A percentile compares a stretch with the other conserved stretches of the same genome.
Conservation (phyloP, 2,888 invertebrate genomes). For the Thereva unica region DNA sequence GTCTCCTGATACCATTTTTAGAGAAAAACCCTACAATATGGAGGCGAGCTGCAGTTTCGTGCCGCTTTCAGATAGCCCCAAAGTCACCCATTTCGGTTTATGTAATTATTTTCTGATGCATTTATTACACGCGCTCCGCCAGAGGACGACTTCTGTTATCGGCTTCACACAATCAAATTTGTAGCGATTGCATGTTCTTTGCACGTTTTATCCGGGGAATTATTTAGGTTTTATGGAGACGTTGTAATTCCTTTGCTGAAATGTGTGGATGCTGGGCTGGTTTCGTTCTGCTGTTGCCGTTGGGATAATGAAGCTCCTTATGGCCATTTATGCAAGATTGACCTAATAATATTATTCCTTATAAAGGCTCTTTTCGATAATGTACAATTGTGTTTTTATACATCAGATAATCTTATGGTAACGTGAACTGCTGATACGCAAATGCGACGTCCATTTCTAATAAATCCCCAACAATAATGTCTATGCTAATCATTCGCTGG, state of each 20-base stretch:
- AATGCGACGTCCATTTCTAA: no score
- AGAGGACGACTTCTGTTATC: slow-evolving; percentile 30
- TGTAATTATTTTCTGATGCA: slow-evolving; percentile 43
- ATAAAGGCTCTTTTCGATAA: no score
- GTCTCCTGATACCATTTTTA: slow-evolving; percentile 24
- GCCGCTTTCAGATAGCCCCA: slow-evolving; percentile 36
- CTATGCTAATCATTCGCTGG: no score
- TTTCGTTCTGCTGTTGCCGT: background rate
- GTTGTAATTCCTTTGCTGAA: slow-evolving; percentile 8
- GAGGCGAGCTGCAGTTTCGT: slow-evolving; percentile 20
- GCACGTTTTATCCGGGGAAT: slow-evolving; percentile 35
- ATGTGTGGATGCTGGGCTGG: no score
- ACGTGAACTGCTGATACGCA: no score
- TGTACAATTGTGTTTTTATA: no score
- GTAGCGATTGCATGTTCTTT: slow-evolving; percentile 42
- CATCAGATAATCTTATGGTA: no score
- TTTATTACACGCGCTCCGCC: slow-evolving; percentile 40
- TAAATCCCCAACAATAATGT: no score
- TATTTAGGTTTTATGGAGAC: slow-evolving; percentile 26
- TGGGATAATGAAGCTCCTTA: background rate
- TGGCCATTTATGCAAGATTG: no score
- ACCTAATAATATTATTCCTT: no score
- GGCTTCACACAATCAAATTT: slow-evolving; percentile 42
- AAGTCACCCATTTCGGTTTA: slow-evolving; percentile 41
- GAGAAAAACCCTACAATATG: slow-evolving; percentile 29